Evolutionary conservation across 2,797 vertebrate species (phyloP), one percentile per base, ranked within the genome.

Genomic region (Eutrigla gurnardus): DNA sequence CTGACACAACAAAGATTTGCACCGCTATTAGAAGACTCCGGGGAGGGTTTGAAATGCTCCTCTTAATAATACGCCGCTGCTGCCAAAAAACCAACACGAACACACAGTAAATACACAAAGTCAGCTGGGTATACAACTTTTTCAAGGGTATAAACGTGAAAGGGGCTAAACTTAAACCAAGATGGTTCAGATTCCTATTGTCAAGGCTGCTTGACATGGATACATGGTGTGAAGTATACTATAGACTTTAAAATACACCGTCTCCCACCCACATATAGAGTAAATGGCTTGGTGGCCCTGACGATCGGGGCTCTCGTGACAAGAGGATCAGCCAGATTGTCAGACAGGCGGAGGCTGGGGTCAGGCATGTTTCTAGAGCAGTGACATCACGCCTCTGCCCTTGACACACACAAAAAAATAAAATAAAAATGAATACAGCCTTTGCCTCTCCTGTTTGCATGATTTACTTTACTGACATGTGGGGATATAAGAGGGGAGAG

Each of bases 401-500:
- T 50, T 52, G 36, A 73, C 46, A 62, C 25, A 25, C 25, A 25
- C n/a, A 25, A 25, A 25, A 25, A 25, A 25, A 25, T 25, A 25
- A 25, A 25, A 25, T 25, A 39, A 39, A 39, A 39, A 39, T 5
- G 37, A 39, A 39, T 5, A 39, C 25, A 25, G 25, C 53, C 52
- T 33, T 3, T 8, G 4, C n/a, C 18, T 49, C 45, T 46, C 3
- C 6, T 42, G 43, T 57, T 59, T 62, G 10, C 40, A 53, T 66
- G 78, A 86, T 79, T 79, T 33, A 60, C 43, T 66, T 73, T 47
- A 64, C 33, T 66, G 65, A 17, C 67, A 52, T 4, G 12, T 12
- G 35, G 35, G 37, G 33, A 66, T 75, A 54, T 46, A 75, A 55
- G 62, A 69, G 18, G 45, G 46, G 40, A 9, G 32, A 37, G 81